Conservation (phyloP, 2,113 vertebrate species). For the Arizona elegans region DNA sequence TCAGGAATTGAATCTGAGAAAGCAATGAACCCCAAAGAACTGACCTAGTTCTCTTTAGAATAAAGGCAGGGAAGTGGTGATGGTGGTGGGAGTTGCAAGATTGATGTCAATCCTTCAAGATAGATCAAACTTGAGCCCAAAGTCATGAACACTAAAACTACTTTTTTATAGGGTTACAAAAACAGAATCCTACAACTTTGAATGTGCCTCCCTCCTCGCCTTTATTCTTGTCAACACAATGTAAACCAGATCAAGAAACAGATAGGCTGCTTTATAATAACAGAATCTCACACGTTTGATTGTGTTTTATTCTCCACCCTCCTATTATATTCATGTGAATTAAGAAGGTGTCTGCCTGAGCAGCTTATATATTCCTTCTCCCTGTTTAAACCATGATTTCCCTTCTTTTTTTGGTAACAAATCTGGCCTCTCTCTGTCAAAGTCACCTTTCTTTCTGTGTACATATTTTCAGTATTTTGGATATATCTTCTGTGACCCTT, state of each 20-base stretch:
- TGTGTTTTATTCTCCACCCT: not conserved
- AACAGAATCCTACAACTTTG: not conserved
- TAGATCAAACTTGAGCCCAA: not conserved
- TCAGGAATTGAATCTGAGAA: not conserved
- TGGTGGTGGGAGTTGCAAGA: not conserved
- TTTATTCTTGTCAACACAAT: not conserved
- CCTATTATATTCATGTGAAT: not conserved
- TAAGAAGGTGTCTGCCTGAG: not conserved
- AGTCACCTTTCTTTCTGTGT: not conserved
- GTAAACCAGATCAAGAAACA: not conserved
- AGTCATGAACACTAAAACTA: not conserved
- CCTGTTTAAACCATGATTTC: not conserved
- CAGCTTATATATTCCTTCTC: not conserved
- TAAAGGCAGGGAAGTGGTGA: not conserved
- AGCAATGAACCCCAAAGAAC: not conserved
- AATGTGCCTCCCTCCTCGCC: not conserved
- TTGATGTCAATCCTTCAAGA: not conserved
- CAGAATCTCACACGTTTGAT: not conserved
- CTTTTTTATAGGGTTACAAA: not conserved
- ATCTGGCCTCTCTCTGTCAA: not conserved
- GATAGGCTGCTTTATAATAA: not conserved
- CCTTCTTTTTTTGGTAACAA: not conserved
- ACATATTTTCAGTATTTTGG: not conserved
- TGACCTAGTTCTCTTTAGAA: not conserved
- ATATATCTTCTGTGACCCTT: not conserved